Conservation (phyloP, 1,140 invertebrate genomes). For the Ceratitis capitata region DNA sequence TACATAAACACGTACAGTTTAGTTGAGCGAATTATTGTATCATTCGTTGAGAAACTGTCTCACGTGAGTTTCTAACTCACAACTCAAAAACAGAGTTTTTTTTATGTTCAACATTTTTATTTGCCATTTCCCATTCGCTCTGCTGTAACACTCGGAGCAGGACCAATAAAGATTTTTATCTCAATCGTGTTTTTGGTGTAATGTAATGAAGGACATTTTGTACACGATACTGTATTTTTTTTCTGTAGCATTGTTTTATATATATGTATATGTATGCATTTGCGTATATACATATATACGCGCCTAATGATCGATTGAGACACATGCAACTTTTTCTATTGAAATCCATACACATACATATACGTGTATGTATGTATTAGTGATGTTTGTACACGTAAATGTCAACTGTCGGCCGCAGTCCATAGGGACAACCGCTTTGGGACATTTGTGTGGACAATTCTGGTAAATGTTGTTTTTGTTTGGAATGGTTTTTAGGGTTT, state of each 20-base stretch:
- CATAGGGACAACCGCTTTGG: not conserved
- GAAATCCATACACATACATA: not conserved
- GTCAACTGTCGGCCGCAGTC: not conserved
- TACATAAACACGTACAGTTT: too few species aligned
- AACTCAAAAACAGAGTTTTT: not conserved
- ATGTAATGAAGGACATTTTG: not conserved
- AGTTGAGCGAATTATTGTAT: too few species aligned
- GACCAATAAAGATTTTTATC: constrained; percentile 37
- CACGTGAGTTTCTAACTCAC: constrained; percentile 9
- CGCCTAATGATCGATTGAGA: constrained; percentile 20
- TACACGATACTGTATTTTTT: not conserved
- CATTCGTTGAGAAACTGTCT: not conserved
- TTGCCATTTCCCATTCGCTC: not conserved
- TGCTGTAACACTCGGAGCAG: not conserved
- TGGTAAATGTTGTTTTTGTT: not conserved
- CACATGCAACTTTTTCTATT: not conserved
- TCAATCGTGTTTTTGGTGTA: not conserved
- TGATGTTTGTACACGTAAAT: not conserved
- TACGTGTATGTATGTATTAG: not conserved
- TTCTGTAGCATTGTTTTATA: too few species aligned
- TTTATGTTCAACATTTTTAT: not conserved
- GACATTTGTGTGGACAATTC: not conserved
- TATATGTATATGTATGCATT: not conserved
- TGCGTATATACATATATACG: not conserved
- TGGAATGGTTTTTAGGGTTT: not conserved